Base-by-base conservation (phyloP, 2,113 vertebrate genomes). In the Cyprinodon brontotheroides region DNA sequence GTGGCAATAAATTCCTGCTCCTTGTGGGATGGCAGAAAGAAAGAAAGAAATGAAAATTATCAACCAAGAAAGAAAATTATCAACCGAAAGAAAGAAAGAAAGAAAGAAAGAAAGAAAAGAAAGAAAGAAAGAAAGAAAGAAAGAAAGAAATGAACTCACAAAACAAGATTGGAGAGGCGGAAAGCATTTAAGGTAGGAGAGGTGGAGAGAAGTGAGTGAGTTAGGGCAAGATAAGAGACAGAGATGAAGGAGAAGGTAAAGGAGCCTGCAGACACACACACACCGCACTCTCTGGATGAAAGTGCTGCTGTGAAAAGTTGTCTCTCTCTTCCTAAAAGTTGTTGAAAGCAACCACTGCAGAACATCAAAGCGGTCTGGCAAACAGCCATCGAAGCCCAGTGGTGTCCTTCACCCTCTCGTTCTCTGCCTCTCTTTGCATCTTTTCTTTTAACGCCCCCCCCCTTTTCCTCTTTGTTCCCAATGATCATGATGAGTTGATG, bases 281-380 rank as follows among this genome's bases (percentile, higher is more conserved):
- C 68, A 4, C 74, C 71, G 61, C 86, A 62, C 77, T 63, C 84
- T 48, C 76, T 75, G 87, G 83, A 90, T 92, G 86, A 92, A 92
- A 91, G 87, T 90, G 73, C 65, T 85, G 84, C 81, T 84, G 82
- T 90, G 86, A 87, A 90, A 90, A 90, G 84, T 87, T 87, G 87
- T 81, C 68, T 68, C 80, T 81, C 82, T 85, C 86, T 79, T 87
- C 86, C 83, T 88, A 91, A 92, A 93, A 90, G 87, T 90, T 88
- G 84, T 88, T 93, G 89, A 90, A 92, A 91, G 89, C 90, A 89
- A 91, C 80, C 38, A 72, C 87, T 80, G 87, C 75, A 77, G 90
- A 87, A 93, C 90, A 91, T 92, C 92, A 93, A 93, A 91, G 88
- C 84, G 80, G 78, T 72, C 88, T 92, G 89, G 89, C 91, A 92